phyloP scores from a whole-genome alignment of 1,140 invertebrate genomes.

The Physella acuta region DNA sequence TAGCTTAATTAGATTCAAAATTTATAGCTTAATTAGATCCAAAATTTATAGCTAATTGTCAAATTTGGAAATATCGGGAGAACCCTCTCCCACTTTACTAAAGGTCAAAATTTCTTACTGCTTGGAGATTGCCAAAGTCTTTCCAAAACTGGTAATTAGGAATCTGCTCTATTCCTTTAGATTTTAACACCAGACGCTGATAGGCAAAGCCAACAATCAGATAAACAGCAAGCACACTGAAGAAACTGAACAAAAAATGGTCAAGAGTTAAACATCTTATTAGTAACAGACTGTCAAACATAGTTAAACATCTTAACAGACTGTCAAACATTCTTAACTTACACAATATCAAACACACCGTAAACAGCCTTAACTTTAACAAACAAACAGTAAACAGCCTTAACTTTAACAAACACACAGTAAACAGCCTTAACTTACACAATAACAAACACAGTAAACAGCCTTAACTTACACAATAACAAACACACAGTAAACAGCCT shows the following conservation, averaged over 20 bases:
- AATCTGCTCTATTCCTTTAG: conserved; percentile 60
- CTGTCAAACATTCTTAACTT: not conserved
- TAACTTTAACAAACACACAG: not conserved
- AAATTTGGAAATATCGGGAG: no score
- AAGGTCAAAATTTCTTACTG: no score
- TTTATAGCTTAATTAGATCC: no score
- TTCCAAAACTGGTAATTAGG: conserved; percentile 61
- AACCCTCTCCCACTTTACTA: no score
- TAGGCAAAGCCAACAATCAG: conserved; percentile 56
- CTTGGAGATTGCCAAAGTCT: conserved; percentile 60
- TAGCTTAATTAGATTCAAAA: no score
- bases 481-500: no score
- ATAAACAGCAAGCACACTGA: conserved; percentile 48
- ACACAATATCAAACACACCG: not conserved
- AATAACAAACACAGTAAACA: no score
- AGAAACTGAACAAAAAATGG: conserved; percentile 43
- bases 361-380: not conserved
- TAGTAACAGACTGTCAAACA: not conserved
- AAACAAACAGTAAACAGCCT: not conserved
- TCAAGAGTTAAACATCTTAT: not conserved
- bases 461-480: no score
- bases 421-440: not conserved
- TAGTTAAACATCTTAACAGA: not conserved
- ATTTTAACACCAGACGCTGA: conserved; percentile 53
- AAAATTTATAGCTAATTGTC: no score